phyloP scores from a whole-genome alignment of 2,888 invertebrate species.

The Calameuta filiformis region DNA sequence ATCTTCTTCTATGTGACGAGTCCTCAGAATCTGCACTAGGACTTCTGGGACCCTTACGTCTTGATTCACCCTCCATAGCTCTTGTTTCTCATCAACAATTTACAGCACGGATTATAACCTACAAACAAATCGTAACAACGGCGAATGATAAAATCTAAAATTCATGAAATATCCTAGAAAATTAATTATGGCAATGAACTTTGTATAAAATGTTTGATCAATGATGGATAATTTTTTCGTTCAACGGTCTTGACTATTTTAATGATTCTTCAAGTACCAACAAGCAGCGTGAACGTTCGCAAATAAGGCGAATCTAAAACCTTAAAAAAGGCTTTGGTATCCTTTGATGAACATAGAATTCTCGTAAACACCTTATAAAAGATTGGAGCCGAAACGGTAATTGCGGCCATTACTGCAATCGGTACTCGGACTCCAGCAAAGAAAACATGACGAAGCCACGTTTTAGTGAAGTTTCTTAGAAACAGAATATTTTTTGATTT shows the following conservation, averaged over 20 bases:
- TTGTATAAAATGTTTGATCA: neutral
- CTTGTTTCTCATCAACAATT: neutral
- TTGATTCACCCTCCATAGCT: constrained; percentile 49
- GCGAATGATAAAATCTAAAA: neutral
- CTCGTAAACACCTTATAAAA: neutral
- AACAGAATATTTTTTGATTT: neutral
- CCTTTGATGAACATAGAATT: neutral
- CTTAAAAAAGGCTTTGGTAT: neutral
- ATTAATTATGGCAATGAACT: neutral
- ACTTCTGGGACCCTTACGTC: constrained; percentile 58
- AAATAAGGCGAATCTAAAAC: neutral
- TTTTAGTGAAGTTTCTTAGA: neutral
- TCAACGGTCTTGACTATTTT: neutral
- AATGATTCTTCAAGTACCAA: neutral
- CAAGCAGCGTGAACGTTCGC: neutral
- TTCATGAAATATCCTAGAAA: neutral
- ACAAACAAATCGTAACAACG: neutral
- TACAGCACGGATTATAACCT: neutral
- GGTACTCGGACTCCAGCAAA: neutral
- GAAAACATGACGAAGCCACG: constrained; percentile 1
- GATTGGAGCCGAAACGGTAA: neutral
- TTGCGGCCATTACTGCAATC: neutral
- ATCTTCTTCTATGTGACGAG: constrained; percentile 54
- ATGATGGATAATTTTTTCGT: neutral
- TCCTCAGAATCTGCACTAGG: constrained; percentile 59